Evolutionary conservation across 2,888 invertebrate species (phyloP).

Genomic region (Noctua fimbriata): DNA sequence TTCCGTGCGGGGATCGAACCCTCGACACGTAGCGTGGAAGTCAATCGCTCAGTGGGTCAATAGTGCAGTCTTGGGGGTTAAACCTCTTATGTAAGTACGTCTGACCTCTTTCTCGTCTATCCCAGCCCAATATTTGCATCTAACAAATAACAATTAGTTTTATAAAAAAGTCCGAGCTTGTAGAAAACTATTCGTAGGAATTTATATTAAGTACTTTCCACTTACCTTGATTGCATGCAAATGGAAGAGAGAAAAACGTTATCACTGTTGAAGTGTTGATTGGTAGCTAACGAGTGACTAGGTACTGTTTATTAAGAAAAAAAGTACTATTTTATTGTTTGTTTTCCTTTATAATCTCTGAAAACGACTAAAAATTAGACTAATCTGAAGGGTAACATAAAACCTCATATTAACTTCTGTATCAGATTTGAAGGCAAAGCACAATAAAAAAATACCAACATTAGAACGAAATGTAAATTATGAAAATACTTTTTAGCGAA

Average conservation of each 20-base stretch:
- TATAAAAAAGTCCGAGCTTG: neutral
- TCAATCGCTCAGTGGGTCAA: neutral
- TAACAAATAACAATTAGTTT: neutral
- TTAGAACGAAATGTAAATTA: neutral
- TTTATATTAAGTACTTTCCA: neutral
- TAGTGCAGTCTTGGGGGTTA: neutral
- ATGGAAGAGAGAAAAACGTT: neutral
- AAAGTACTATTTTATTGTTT: neutral
- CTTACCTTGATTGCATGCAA: constrained; percentile 10
- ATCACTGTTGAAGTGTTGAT: neutral
- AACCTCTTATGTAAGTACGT: neutral
- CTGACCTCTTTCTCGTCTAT: neutral
- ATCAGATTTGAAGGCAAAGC: neutral
- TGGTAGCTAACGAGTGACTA: neutral
- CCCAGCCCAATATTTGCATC: neutral
- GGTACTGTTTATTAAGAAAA: neutral
- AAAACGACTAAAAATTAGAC: neutral
- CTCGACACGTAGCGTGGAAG: no score
- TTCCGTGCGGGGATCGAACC: neutral
- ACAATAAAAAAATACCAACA: neutral
- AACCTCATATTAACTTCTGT: neutral
- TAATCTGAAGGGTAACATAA: neutral
- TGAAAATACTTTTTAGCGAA: neutral
- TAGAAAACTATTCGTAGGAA: neutral
- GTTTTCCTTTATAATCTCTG: neutral